Evolutionary conservation across 2,888 invertebrate species (phyloP).

Genomic region (Phalera bucephala): DNA sequence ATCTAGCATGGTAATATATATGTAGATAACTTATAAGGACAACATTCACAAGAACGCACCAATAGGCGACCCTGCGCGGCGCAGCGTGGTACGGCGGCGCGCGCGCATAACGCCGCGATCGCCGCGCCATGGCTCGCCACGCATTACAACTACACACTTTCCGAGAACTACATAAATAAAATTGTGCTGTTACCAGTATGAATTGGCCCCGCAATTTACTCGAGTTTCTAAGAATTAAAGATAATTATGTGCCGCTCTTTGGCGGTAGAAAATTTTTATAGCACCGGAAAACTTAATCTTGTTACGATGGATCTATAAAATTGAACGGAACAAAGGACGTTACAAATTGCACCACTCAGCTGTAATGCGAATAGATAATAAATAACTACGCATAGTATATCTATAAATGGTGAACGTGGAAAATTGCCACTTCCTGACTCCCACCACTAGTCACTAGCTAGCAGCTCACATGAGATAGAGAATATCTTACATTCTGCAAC

Average conservation of each 20-base stretch:
- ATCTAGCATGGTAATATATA: too few species aligned
- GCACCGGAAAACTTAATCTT: conserved; percentile 14
- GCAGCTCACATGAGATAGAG: too few species aligned
- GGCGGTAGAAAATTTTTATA: conserved; percentile 16
- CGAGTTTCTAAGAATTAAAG: conserved; percentile 27
- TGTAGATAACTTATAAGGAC: too few species aligned
- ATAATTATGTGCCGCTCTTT: conserved; percentile 31
- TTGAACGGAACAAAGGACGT: not conserved
- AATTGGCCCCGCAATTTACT: conserved; percentile 29
- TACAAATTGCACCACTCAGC: not conserved
- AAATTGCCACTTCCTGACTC: too few species aligned
- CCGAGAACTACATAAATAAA: conserved; percentile 34
- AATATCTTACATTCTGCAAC: too few species aligned
- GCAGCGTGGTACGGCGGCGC: too few species aligned
- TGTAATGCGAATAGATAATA: too few species aligned
- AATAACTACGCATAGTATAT: too few species aligned
- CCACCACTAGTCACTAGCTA: too few species aligned
- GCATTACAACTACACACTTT: conserved; percentile 32
- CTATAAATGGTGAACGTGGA: too few species aligned
- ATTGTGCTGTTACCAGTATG: conserved; percentile 14
- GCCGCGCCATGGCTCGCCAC: conserved; percentile 26
- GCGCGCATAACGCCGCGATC: conserved; percentile 22
- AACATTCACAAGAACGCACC: too few species aligned
- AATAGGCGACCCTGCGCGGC: not conserved
- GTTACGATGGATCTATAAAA: not conserved